Evolutionary conservation across 2,113 vertebrate species (phyloP), one percentile per base, ranked within the genome.

Genomic region (Madoqua kirkii): DNA sequence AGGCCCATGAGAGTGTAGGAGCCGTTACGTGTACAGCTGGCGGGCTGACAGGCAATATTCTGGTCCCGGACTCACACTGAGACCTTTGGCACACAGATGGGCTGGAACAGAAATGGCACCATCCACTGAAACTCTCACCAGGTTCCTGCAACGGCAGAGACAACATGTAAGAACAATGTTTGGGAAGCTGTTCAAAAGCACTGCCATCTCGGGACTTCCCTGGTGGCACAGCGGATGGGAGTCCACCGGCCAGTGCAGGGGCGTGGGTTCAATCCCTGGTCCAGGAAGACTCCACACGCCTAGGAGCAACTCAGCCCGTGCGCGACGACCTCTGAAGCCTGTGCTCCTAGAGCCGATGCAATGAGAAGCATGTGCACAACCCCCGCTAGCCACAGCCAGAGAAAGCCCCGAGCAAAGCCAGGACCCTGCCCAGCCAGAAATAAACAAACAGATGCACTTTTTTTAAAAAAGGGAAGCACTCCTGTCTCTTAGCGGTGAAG

Each of bases 141-240:
- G 74, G 83, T 74, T 97, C 97, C 98, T 98, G 71, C 67, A 94
- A 84, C 1, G 40, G 78, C 83, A 92, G 60, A 95, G 93, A 95
- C 7, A 55, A 82, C 45, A 48, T 2, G 2, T 33, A 60, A 93
- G 93, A 78, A 74, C 23, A 33, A 29, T 10, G 54, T 29, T 50
- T 36, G 43, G 29, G 25, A 87, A 67, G 50, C 31, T 59, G 21
- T 29, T 40, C 52, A 91, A 84, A 92, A 89, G 67, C 13, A n/a
- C 17, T 17, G 2, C 71, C 71, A 76, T 27, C 71, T 43, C 6
- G 0, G 71, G 71, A 25, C 21, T 74, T 43, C 3, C 71, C 71
- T 43, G 36, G 23, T 76, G 23, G 23, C 23, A 27, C 21, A 76
- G 36, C 12, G 6, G 71, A 27, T 3, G 11, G 67, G 71, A 76